Conservation (phyloP, 2,888 invertebrate species). For the Drosophila bunnanda region DNA sequence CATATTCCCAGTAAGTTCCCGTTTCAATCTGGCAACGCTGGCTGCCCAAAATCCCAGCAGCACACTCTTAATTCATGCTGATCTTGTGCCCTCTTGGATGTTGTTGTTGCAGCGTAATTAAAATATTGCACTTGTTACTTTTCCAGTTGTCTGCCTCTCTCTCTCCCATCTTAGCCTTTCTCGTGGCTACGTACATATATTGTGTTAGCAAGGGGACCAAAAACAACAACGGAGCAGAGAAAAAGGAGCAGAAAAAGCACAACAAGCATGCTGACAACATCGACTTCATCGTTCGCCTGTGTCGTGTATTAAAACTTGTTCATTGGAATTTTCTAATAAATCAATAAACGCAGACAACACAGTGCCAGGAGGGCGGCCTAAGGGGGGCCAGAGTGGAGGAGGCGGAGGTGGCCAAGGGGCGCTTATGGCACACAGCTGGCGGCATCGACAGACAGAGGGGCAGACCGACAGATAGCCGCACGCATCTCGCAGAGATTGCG, state of each 20-base stretch:
- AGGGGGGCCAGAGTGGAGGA: background rate
- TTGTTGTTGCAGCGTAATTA: conserved; percentile 71
- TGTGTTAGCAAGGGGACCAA: conserved; percentile 12
- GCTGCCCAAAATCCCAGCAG: conserved; percentile 50
- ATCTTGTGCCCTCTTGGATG: conserved; percentile 41
- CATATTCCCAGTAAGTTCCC: background rate
- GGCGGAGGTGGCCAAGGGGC: background rate
- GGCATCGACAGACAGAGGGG: conserved; percentile 39
- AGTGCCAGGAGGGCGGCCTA: conserved; percentile 46
- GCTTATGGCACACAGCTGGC: conserved; percentile 69
- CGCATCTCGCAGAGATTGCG: conserved; percentile 66
- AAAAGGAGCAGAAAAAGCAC: conserved; percentile 37
- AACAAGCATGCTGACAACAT: conserved; percentile 48
- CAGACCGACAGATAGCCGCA: conserved; percentile 38
- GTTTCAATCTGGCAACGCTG: conserved; percentile 63
- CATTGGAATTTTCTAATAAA: conserved; percentile 83
- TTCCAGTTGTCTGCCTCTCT: conserved; percentile 42
- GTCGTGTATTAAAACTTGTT: conserved; percentile 81
- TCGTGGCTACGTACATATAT: conserved; percentile 17
- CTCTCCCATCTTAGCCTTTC: conserved; percentile 50
- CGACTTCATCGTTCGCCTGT: conserved; percentile 53
- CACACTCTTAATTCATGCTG: conserved; percentile 46
- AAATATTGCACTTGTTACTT: conserved; percentile 82
- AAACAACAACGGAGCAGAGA: conserved; percentile 25
- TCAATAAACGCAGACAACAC: conserved; percentile 81